These are phyloP conservation scores for Tigriopus californicus DNA, from an alignment of 2,888 invertebrate species.

Conservation along the genomic window DNA sequence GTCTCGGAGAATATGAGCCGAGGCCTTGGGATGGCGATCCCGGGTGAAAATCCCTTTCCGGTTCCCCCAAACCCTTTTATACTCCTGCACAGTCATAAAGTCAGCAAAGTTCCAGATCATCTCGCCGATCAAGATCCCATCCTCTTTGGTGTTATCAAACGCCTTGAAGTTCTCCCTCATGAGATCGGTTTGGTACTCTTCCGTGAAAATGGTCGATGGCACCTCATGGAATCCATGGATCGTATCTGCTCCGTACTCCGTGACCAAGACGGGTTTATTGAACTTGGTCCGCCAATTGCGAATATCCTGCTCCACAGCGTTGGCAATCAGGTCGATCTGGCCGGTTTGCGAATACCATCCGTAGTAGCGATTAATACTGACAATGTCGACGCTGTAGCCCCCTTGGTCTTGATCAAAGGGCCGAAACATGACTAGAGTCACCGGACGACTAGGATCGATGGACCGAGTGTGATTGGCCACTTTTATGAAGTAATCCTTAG, in stretches of 20 bases:
- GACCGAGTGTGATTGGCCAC: neutral
- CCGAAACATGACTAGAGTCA: slow-evolving; percentile 26
- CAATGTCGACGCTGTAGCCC: slow-evolving; percentile 61
- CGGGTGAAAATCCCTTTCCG: slow-evolving; percentile 71
- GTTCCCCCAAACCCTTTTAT: slow-evolving; percentile 64
- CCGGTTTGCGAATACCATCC: slow-evolving; percentile 76
- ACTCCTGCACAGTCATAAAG: slow-evolving; percentile 83
- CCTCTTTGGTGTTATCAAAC: slow-evolving; percentile 55
- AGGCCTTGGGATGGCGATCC: slow-evolving; percentile 69
- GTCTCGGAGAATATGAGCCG: slow-evolving; percentile 57
- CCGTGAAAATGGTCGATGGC: slow-evolving; percentile 63
- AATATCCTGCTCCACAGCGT: slow-evolving; percentile 41
- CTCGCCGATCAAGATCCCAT: slow-evolving; percentile 63
- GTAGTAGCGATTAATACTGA: slow-evolving; percentile 81
- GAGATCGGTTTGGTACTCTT: slow-evolving; percentile 75
- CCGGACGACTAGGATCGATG: slow-evolving; percentile 24
- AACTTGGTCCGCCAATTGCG: slow-evolving; percentile 48
- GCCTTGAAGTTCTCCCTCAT: slow-evolving; percentile 72
- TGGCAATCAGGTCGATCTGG: slow-evolving; percentile 48
- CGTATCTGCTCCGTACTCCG: slow-evolving; percentile 92
- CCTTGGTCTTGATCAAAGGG: slow-evolving; percentile 21
- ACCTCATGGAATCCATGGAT: slow-evolving; percentile 64
- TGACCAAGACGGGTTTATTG: slow-evolving; percentile 73
- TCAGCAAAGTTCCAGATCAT: slow-evolving; percentile 99
- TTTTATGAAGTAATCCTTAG: neutral